Base-by-base conservation (phyloP, 2,888 invertebrate species). In the Hymenopus coronatus region DNA sequence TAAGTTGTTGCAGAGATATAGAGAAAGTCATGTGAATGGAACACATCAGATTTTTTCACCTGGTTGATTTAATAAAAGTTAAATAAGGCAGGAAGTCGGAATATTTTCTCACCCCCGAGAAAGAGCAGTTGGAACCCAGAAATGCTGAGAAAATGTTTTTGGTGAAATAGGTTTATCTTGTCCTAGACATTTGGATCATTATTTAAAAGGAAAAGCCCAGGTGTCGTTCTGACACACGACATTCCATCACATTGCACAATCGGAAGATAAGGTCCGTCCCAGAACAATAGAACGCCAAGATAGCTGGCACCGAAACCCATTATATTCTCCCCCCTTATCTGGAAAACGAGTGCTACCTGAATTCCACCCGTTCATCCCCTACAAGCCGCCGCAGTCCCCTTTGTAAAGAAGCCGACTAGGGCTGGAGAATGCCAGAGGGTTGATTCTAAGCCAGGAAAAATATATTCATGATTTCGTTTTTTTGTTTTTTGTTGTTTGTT, bases 321-420 rank as follows among this genome's bases (percentile, higher is more conserved):
- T 40, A 40, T 40, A 40, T 40, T 40, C 54, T 70, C 54, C 54
- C 20, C 54, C 54, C 54, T 70, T 70, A 70, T 70, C 54, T 30
- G 84, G n/a, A 12, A 28, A 84, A 28, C 84, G 27, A 33, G 27
- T 33, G 84, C 84, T 28, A 84, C 28, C 28, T 25, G 84, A 28
- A 33, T 33, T 88, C 90, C 90, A 90, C 90, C 84, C 91, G 90
- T 89, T 85, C 90, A 89, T 81, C 89, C 89, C 90, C 89, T 89
- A 88, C 90, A 83, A 88, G 40, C 85, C 40, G 88, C 83, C 40
- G 83, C 46, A 54, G 33, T 88, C 89, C 89, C 83, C 28, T 83
- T 89, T 27, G 30, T 20, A 30, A 84, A n/a, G 28, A 30, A 20
- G 84, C 84, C 25, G 54, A 70, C 54, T 25, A 70, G 15, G 25